These are phyloP conservation scores for Chrysocyon brachyurus DNA, from an alignment of 2,797 vertebrate species.

Conservation along the genomic window DNA sequence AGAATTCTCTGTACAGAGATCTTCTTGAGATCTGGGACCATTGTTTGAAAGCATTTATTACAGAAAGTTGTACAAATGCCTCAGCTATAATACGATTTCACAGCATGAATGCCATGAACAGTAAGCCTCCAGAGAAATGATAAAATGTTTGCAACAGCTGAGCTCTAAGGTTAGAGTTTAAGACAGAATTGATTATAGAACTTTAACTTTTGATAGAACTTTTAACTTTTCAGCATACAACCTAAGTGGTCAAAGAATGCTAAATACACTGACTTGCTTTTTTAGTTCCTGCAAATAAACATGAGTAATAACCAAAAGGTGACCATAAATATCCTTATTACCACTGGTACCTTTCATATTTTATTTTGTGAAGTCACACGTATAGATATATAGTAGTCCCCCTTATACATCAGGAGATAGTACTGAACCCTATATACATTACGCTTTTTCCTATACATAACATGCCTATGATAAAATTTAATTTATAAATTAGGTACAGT, in stretches of 20 bases:
- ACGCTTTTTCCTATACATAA: neutral
- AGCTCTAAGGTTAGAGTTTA: slow-evolving; percentile 34
- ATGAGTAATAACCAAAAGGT: neutral
- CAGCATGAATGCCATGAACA: neutral
- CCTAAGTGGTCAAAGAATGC: neutral
- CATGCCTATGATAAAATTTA: neutral
- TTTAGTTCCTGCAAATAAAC: neutral
- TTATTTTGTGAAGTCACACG: neutral
- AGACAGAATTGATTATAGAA: slow-evolving; percentile 37
- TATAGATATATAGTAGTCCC: neutral
- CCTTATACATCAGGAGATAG: neutral
- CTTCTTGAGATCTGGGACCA: neutral
- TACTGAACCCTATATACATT: neutral
- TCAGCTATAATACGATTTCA: slow-evolving; percentile 50
- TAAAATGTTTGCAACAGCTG: slow-evolving; percentile 35
- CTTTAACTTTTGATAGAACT: slow-evolving; percentile 51
- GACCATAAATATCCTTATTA: neutral
- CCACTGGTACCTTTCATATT: neutral
- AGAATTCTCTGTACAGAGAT: slow-evolving; percentile 24
- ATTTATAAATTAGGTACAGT: neutral
- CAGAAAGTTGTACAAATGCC: slow-evolving; percentile 10
- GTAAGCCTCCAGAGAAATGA: neutral
- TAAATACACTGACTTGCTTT: neutral
- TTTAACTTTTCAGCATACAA: neutral
- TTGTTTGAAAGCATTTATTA: slow-evolving; percentile 48